These are phyloP conservation scores for Procambarus virginalis DNA, from an alignment of 1,140 invertebrate species.

Conservation along the genomic window DNA sequence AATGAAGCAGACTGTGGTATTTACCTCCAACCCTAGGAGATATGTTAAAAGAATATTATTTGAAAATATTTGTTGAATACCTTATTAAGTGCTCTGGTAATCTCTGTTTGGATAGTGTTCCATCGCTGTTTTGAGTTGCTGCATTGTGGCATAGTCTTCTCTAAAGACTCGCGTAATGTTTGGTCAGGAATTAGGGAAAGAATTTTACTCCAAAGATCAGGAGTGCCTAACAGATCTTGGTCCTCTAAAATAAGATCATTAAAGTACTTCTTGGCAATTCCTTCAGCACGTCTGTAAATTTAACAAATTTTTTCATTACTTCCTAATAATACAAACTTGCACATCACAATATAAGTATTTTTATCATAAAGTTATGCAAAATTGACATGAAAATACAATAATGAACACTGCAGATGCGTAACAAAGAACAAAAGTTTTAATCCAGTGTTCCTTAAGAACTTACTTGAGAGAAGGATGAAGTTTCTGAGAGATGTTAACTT, in stretches of 20 bases:
- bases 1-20: no score
- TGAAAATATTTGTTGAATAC: neutral
- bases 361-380: neutral
- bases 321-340: neutral
- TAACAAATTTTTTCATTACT: neutral
- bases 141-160: conserved; percentile 27
- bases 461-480: conserved; percentile 88
- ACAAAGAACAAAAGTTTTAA: no score
- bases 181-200: conserved; percentile 33
- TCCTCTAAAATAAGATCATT: conserved; percentile 29
- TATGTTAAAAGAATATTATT: no score
- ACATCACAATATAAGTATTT: neutral
- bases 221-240: conserved; percentile 35
- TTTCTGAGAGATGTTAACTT: conserved; percentile 82
- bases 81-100: conserved; percentile 39
- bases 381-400: no score
- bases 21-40: no score
- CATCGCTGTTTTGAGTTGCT: conserved; percentile 31
- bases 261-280: conserved; percentile 29
- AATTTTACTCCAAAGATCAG: conserved; percentile 39
- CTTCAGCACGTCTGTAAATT: conserved; percentile 22
- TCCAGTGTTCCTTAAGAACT: conserved; percentile 65
- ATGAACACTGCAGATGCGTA: no score
- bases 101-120: conserved; percentile 36
- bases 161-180: conserved; percentile 20